Base-by-base conservation (phyloP, 2,888 invertebrate species). In the Thelaira solivaga region DNA sequence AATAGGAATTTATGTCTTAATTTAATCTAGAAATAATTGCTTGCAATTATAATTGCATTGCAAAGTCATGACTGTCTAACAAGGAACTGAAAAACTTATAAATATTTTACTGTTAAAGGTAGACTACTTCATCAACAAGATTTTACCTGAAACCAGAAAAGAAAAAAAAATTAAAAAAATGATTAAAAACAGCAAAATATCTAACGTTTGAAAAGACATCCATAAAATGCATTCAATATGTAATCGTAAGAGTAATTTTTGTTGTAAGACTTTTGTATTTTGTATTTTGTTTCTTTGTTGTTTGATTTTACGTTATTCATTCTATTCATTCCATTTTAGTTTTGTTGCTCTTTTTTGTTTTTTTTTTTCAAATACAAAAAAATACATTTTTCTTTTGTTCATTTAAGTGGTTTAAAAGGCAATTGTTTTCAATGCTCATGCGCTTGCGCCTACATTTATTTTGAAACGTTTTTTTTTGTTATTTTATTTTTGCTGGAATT, bases 91-190 rank as follows among this genome's bases (percentile, higher is more conserved):
- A 47, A 49, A 39, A 57, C 29, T n/a, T n/a, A n/a, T n/a, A n/a
- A n/a, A 10, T n/a, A 31, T 39, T 57, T 55, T 29, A 8, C 13
- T 47, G 2, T 51, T 59, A 74, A 59, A 59, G 65, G 73, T 74
- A 49, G 57, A 74, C 74, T 36, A 41, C 65, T 59, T 57, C 39
- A 18, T 51, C 16, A 74, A 36, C 59, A 41, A 20, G 43, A 59
- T 64, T 64, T 64, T 45, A 45, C 18, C 36, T 20, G 1, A 16
- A 51, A 16, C 1, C 7, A 13, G 5, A 39, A n/a, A n/a, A 8
- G 6, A 39, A 13, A 16, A 13, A 16, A n/a, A 53, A 34, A 31
- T n/a, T n/a, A 36, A 47, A 68, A 41, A 39, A 49, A 41, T 20
- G 41, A 41, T 41, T 41, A 18, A 53, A 53, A 7, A 2, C 34